Conservation (phyloP, 2,113 vertebrate genomes). For the human region GRCh38 chr1:70030001-70030500, state of each 20-base stretch:
- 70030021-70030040: background rate
- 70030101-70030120: background rate
- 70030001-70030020: background rate
- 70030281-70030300: background rate
- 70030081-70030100: background rate
- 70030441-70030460: background rate
- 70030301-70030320: background rate
- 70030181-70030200: background rate
- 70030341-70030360: background rate
- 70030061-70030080: background rate
- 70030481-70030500: background rate
- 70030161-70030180: background rate
- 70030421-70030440: background rate
- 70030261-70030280: background rate
- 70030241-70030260: background rate
- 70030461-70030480: background rate
- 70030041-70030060: background rate
- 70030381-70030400: background rate
- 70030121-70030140: background rate
- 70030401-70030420: background rate
- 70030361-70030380: background rate
- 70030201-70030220: background rate
- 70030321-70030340: background rate
- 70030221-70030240: background rate
- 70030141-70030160: background rate